phyloP scores from a whole-genome alignment of 1,140 invertebrate genomes.

The Drosophila simulans region DNA sequence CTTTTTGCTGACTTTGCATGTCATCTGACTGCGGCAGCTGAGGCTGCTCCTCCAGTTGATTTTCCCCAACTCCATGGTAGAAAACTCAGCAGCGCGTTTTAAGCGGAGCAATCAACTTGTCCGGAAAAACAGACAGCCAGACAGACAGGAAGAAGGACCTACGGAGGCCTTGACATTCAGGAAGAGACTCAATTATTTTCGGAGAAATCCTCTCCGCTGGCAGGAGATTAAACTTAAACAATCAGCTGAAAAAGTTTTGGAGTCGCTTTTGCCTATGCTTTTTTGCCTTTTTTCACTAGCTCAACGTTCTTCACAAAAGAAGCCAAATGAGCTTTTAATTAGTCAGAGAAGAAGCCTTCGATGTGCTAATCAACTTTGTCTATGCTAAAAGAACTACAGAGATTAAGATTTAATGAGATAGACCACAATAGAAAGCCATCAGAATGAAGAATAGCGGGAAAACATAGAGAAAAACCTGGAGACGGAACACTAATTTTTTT shows the following conservation, averaged over 20 bases:
- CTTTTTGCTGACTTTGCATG: constrained; percentile 65
- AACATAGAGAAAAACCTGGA: not conserved
- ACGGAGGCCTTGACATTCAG: constrained; percentile 44
- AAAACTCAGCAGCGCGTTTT: constrained; percentile 25
- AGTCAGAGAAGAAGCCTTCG: constrained; percentile 45
- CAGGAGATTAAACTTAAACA: constrained; percentile 42
- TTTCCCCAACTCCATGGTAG: constrained; percentile 9
- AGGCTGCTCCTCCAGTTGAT: constrained; percentile 39
- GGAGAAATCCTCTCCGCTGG: constrained; percentile 8
- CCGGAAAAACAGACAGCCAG: constrained; percentile 14
- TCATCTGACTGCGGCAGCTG: constrained; percentile 43
- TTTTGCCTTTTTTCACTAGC: not conserved
- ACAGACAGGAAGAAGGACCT: not conserved
- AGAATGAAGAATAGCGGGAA: not conserved
- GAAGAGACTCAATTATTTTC: constrained; percentile 43
- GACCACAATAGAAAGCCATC: constrained; percentile 36
- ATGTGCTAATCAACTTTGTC: constrained; percentile 49
- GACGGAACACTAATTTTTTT: constrained; percentile 8
- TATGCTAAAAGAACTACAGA: constrained; percentile 29
- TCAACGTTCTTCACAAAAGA: constrained; percentile 9
- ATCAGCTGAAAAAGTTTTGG: constrained; percentile 38
- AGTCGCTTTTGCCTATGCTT: constrained; percentile 6
- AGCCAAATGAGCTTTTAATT: constrained; percentile 63
- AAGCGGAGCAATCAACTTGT: constrained; percentile 42
- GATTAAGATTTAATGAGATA: constrained; percentile 43